Evolutionary conservation across 2,113 vertebrate species (phyloP), one percentile per base, ranked within the genome.

Genomic region (Nansenia antarctica): DNA sequence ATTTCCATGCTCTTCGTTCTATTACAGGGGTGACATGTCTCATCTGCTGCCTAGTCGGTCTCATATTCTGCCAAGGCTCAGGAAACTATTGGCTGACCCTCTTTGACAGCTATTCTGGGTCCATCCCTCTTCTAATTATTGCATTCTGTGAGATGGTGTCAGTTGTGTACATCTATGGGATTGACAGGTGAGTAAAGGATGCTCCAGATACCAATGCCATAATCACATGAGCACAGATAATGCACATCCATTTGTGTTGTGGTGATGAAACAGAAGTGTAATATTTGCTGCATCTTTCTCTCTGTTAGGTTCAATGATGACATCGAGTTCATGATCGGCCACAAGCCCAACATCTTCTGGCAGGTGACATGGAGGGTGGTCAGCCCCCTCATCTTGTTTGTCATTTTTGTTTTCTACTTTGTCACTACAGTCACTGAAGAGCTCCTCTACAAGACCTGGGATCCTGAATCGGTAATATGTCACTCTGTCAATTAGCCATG

Each of bases 321-420:
- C 84, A 93, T 98, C 0, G 54, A 93, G 67, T 98, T 96, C 74
- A 98, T 98, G 96, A 91, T 92, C 3, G 96, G 96, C 67, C 95
- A 97, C 83, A 96, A 95, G 73, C 96, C 96, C 7, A 97, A 95
- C 80, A 85, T 96, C 64, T 97, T 97, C 91, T 98, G 96, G 96
- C 96, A 98, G 73, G 30, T 72, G 20, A 90, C 90, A 0, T 98
- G 95, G 96, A 91, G 96, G 68, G 37, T 93, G 52, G 24, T 97
- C 80, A 98, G 96, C 58, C 96, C 96, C 0, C 74, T 95, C 61
- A 90, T 98, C 72, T 95, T 98, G 94, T 49, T 97, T 58, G 74
- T 91, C 71, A 96, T 98, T 79, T 89, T 98, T 73, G 1, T 96
- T 0, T 95, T 95, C 81, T 98, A 94, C 82, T 87, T 98, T 7